Evolutionary conservation across 2,797 vertebrate genomes (phyloP).

Genomic region (Enteromius unitaeniatus): DNA sequence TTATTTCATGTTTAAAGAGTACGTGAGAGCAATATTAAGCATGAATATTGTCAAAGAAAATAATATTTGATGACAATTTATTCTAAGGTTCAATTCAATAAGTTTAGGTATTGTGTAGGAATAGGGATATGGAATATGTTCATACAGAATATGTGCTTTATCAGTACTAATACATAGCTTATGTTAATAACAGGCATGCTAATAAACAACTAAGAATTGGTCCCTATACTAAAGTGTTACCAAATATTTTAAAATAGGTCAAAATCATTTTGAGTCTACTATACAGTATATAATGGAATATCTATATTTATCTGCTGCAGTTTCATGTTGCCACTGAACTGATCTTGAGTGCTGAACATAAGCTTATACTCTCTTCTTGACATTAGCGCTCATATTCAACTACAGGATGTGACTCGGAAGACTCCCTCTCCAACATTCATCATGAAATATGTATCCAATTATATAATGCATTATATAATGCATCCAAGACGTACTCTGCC

Average conservation of each 20-base stretch:
- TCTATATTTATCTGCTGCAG: neutral
- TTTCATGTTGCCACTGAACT: neutral
- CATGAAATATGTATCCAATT: slow-evolving; percentile 79
- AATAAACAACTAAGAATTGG: neutral
- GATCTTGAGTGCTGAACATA: neutral
- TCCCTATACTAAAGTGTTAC: neutral
- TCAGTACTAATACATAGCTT: neutral
- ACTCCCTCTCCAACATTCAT: slow-evolving; percentile 47
- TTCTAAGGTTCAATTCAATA: neutral
- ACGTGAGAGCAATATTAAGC: too few relatives aligned
- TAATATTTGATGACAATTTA: too few relatives aligned
- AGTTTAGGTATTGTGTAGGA: neutral
- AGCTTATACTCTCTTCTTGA: slow-evolving; percentile 33
- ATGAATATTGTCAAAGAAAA: too few relatives aligned
- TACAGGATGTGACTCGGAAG: slow-evolving; percentile 43
- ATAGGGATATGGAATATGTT: neutral
- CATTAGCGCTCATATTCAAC: slow-evolving; percentile 45
- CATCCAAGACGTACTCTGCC: slow-evolving; percentile 44
- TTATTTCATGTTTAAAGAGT: too few relatives aligned
- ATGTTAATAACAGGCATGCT: neutral
- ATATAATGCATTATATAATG: slow-evolving; percentile 73
- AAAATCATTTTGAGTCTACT: neutral
- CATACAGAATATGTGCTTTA: neutral
- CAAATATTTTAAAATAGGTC: neutral
- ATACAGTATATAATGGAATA: neutral